A percentile compares a stretch with the other conserved stretches of the same genome.
These are phyloP conservation scores for Gephyroberyx darwinii DNA, from an alignment of 2,797 vertebrate species.

Conservation along the genomic window DNA sequence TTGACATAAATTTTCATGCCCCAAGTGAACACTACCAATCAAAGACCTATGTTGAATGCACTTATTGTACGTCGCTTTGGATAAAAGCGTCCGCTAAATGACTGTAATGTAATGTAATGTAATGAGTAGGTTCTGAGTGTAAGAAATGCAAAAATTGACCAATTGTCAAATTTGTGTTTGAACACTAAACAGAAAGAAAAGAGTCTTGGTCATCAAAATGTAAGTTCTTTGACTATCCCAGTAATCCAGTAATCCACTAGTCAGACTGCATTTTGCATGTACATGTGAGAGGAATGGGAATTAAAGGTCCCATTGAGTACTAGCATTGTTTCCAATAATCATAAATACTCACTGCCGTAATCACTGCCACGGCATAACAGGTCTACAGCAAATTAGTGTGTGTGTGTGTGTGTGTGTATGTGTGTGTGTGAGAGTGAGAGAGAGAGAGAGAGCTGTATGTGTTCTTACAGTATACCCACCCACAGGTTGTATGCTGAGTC, in stretches of 20 bases:
- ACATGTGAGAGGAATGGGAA: not conserved
- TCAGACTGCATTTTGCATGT: not conserved
- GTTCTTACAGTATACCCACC: slow-evolving; percentile 58
- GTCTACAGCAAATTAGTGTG: not conserved
- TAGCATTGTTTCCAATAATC: not conserved
- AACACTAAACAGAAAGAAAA: not conserved
- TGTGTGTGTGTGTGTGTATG: slow-evolving; percentile 1
- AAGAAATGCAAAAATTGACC: slow-evolving; percentile 4
- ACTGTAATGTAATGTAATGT: too few relatives aligned
- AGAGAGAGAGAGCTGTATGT: not conserved
- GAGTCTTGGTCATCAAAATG: not conserved
- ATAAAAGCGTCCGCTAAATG: too few relatives aligned
- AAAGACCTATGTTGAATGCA: too few relatives aligned
- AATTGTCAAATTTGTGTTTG: not conserved
- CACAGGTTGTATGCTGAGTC: slow-evolving; percentile 67
- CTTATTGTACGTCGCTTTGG: too few relatives aligned
- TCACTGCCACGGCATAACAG: not conserved
- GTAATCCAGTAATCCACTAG: not conserved
- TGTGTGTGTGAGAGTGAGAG: not conserved
- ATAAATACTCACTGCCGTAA: not conserved
- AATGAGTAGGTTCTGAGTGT: not conserved
- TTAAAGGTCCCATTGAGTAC: not conserved
- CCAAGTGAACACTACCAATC: not conserved
- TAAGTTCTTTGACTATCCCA: slow-evolving; percentile 3
- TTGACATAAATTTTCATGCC: not conserved